Evolutionary conservation across 2,113 vertebrate genomes (phyloP).

Genomic region (Ptilonorhynchus violaceus): DNA sequence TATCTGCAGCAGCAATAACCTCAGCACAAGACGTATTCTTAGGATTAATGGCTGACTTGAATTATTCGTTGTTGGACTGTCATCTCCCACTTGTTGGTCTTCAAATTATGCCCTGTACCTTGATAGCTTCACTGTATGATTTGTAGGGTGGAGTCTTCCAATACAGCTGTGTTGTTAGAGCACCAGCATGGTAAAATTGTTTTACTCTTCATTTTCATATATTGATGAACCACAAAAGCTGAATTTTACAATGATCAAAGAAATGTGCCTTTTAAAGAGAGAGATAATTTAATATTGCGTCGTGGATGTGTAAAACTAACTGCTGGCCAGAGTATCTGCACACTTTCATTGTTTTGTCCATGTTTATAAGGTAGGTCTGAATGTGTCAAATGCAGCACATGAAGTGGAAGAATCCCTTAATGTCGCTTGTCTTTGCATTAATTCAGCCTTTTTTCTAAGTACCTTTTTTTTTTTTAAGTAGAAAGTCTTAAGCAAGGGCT

Average conservation of each 20-base stretch:
- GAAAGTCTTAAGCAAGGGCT: conserved; percentile 5
- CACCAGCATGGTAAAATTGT: conserved; percentile 34
- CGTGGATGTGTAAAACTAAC: conserved; percentile 4
- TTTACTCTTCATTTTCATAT: conserved; percentile 27
- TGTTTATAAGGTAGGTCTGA: conserved; percentile 22
- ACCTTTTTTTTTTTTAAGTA: background rate
- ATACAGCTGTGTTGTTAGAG: background rate
- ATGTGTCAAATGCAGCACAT: background rate
- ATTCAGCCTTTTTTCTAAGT: background rate
- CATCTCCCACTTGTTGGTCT: background rate
- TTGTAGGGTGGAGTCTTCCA: conserved; percentile 44
- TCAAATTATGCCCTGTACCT: background rate
- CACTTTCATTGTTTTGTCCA: background rate
- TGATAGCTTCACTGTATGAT: background rate
- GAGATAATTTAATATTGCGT: background rate
- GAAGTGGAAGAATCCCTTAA: background rate
- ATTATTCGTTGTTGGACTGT: background rate
- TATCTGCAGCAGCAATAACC: conserved; percentile 28
- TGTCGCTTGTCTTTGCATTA: background rate
- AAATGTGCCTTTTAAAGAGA: conserved; percentile 69
- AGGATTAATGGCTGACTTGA: conserved; percentile 6
- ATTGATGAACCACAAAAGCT: background rate
- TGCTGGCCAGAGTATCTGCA: conserved; percentile 35
- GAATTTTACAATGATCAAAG: conserved; percentile 17
- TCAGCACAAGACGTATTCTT: background rate